A percentile compares a stretch with the other conserved stretches of the same genome.
Conservation (phyloP, 2,113 vertebrate genomes). For the Odontesthes bonariensis region DNA sequence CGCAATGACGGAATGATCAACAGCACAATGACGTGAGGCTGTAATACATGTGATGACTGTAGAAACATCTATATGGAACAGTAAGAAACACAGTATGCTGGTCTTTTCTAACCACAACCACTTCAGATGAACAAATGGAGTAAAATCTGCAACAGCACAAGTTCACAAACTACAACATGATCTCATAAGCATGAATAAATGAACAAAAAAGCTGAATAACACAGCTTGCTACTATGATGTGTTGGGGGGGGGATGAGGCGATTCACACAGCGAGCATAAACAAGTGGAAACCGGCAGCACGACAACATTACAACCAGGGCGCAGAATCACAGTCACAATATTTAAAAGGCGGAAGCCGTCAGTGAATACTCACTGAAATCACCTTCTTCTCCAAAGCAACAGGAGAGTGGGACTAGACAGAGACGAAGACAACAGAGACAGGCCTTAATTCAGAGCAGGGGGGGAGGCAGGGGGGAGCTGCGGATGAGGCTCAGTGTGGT, state of each 20-base stretch:
- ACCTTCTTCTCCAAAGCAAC: conserved; percentile 87
- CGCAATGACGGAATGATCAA: conserved; percentile 30
- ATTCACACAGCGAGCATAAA: conserved; percentile 35
- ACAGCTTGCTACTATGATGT: conserved; percentile 14
- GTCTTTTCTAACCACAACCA: conserved; percentile 23
- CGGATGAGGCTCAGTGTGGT: background rate
- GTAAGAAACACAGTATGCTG: background rate
- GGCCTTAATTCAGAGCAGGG: conserved; percentile 64
- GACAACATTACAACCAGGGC: conserved; percentile 60
- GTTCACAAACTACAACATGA: conserved; percentile 13
- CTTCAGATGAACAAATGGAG: conserved; percentile 35
- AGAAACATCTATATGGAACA: conserved; percentile 1
- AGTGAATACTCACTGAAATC: conserved; percentile 87
- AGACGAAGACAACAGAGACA: conserved; percentile 80
- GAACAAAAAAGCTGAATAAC: background rate
- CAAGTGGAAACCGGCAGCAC: conserved; percentile 48
- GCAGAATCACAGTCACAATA: conserved; percentile 65
- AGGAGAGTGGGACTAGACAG: conserved; percentile 85
- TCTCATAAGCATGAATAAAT: conserved; percentile 4
- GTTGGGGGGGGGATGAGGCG: conserved; percentile 54
- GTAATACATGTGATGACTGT: background rate
- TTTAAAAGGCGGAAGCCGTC: conserved; percentile 57
- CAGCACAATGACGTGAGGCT: conserved; percentile 32
- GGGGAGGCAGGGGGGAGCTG: conserved; percentile 1
- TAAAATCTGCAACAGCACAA: conserved; percentile 20